Conservation (phyloP, 2,113 vertebrate species). For the Arenaria interpres region DNA sequence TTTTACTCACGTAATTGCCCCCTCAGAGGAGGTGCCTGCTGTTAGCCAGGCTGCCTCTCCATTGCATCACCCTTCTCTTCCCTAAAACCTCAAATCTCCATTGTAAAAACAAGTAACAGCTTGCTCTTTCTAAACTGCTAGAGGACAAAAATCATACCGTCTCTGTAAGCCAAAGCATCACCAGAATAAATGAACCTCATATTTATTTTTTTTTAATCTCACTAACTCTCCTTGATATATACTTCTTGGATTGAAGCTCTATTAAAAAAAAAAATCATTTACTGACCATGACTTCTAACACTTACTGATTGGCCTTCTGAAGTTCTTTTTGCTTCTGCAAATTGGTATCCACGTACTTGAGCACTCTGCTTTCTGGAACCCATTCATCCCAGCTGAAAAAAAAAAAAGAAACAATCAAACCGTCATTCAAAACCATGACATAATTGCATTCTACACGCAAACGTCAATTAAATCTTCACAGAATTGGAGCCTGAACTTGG, state of each 20-base stretch:
- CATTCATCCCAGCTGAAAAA: constrained; percentile 97
- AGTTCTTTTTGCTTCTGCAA: constrained; percentile 99
- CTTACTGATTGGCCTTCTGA: constrained; percentile 99
- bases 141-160: neutral
- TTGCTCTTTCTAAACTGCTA: neutral
- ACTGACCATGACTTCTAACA: neutral
- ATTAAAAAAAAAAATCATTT: neutral
- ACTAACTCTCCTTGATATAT: neutral
- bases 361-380: constrained; percentile 99
- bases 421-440: neutral
- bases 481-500: neutral
- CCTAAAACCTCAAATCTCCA: neutral
- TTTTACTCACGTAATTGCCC: neutral
- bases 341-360: constrained; percentile 99
- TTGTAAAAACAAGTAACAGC: neutral
- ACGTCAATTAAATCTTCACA: neutral
- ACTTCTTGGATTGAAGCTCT: neutral
- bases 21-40: neutral
- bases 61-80: neutral
- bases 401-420: neutral
- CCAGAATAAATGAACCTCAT: neutral
- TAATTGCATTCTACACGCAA: neutral
- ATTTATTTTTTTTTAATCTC: neutral
- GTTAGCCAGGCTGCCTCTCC: neutral
- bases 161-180: neutral